phyloP scores from a whole-genome alignment of 2,113 vertebrate genomes.

The Abramis brama region DNA sequence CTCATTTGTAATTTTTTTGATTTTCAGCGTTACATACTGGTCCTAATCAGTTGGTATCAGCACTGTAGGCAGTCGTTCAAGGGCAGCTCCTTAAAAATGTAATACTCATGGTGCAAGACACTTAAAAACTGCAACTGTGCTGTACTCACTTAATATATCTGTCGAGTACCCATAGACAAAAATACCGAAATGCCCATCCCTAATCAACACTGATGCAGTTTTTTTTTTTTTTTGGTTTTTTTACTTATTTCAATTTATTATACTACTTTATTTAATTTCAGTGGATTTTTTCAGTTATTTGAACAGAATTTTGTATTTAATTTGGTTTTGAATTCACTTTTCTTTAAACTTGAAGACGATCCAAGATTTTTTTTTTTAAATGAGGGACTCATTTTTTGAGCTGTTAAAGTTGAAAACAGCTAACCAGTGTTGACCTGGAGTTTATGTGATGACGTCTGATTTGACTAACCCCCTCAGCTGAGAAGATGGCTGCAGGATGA shows the following conservation, averaged over 20 bases:
- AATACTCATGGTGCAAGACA: neutral
- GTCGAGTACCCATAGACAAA: neutral
- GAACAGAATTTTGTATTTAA: neutral
- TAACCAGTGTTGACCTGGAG: conserved; percentile 31
- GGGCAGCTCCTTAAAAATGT: neutral
- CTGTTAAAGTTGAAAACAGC: neutral
- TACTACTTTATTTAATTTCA: neutral
- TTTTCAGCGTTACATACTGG: neutral
- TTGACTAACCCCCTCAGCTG: conserved; percentile 51
- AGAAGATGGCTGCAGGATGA: conserved; percentile 33
- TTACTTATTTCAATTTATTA: neutral
- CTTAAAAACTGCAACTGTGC: neutral
- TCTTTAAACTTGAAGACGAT: neutral
- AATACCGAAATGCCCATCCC: neutral
- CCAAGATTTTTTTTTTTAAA: neutral
- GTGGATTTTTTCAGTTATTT: conserved; percentile 5
- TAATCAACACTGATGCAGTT: neutral
- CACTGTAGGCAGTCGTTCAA: neutral
- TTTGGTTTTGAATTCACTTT: neutral
- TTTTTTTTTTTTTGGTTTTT: neutral
- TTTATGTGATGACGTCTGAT: conserved; percentile 38
- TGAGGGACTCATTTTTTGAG: neutral
- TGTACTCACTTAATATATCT: neutral
- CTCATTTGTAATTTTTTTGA: neutral
- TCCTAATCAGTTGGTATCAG: neutral